Percentiles rank a stretch among this genome's conserved stretches.
phyloP scores from a whole-genome alignment of 2,888 invertebrate genomes.

The Sphecodes monilicornis region DNA sequence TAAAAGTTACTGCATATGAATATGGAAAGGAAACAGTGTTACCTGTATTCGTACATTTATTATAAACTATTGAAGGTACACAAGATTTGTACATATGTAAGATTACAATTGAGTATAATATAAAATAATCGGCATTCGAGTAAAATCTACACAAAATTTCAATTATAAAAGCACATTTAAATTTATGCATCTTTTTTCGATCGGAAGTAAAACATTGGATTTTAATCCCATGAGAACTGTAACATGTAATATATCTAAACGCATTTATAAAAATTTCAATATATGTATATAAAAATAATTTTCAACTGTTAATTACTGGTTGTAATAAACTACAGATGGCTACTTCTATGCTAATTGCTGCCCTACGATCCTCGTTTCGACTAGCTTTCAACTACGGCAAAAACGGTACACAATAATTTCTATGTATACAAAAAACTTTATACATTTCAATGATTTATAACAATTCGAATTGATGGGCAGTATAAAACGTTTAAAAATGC shows the following conservation, averaged over 20 bases:
- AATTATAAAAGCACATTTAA: conserved; percentile 38
- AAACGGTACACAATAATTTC: conserved; percentile 25
- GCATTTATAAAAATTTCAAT: conserved; percentile 36
- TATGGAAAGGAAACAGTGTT: conserved; percentile 27
- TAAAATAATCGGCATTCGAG: conserved; percentile 59
- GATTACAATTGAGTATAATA: conserved; percentile 60
- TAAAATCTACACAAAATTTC: conserved; percentile 42
- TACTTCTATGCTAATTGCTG: conserved; percentile 9
- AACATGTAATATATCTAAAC: conserved; percentile 33
- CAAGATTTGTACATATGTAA: conserved; percentile 53
- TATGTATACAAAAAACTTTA: conserved; percentile 17
- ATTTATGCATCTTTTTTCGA: conserved; percentile 17
- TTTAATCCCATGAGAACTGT: neutral
- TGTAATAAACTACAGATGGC: conserved; percentile 14
- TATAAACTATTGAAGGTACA: conserved; percentile 64
- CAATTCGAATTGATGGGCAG: conserved; percentile 22
- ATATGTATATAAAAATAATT: conserved; percentile 47
- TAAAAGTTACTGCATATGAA: conserved; percentile 67
- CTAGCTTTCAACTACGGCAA: conserved; percentile 59
- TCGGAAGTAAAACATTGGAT: conserved; percentile 19
- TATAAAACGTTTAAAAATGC: conserved; percentile 30
- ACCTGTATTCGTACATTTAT: conserved; percentile 62
- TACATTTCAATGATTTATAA: conserved; percentile 33
- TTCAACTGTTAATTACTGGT: conserved; percentile 21
- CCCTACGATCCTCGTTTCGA: conserved; percentile 28